A percentile compares a stretch with the other conserved stretches of the same genome.
phyloP scores from a whole-genome alignment of 1,140 invertebrate species.

The Leptopilina clavipes region DNA sequence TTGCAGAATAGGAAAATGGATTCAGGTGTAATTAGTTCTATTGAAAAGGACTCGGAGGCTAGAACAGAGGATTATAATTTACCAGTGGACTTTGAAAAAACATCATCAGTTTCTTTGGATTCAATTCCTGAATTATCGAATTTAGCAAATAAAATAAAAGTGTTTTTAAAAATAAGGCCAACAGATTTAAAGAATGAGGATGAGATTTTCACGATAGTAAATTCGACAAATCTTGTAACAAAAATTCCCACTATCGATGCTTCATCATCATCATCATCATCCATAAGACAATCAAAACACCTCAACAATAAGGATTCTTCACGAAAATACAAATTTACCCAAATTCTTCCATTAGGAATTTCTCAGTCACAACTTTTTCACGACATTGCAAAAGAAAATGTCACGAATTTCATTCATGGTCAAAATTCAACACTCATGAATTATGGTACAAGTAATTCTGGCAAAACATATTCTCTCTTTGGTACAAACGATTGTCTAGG shows the following conservation, averaged over 20 bases:
- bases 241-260: conserved; percentile 55
- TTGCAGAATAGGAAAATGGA: no score
- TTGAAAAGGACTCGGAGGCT: neutral
- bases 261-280: conserved; percentile 37
- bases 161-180: conserved; percentile 65
- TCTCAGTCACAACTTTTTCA: conserved; percentile 2
- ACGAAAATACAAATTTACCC: conserved; percentile 60
- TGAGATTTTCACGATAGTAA: conserved; percentile 56
- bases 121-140: conserved; percentile 45
- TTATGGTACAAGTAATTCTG: conserved; percentile 67
- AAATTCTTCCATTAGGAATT: conserved; percentile 53
- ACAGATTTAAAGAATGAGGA: conserved; percentile 38
- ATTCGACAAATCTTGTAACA: conserved; percentile 56
- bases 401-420: conserved; percentile 60
- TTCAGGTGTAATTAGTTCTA: no score
- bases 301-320: conserved; percentile 49
- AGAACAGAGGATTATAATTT: neutral
- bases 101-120: conserved; percentile 47
- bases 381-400: conserved; percentile 48
- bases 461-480: conserved; percentile 84
- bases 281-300: conserved; percentile 50
- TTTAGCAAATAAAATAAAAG: conserved; percentile 49
- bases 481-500: conserved; percentile 82
- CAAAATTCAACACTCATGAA: conserved; percentile 63
- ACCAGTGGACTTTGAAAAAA: conserved; percentile 43